Evolutionary conservation across 2,888 invertebrate genomes (phyloP), one percentile per base, ranked within the genome.

Genomic region (Drosophila nigritarsus): DNA sequence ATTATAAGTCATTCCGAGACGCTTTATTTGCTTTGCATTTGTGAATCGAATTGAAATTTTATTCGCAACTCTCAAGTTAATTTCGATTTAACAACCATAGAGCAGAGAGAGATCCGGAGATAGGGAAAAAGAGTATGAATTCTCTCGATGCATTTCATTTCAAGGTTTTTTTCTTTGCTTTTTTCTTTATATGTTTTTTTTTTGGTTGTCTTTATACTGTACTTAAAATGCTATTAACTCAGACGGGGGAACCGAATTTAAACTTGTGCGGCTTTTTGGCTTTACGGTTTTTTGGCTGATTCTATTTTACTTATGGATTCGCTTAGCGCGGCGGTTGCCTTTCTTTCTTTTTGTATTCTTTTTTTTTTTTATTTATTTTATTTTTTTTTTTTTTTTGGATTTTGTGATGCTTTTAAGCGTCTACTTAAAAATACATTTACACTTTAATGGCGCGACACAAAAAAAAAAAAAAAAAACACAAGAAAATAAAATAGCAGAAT

Each of bases 391-490:
- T 34, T 11, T 15, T 38, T 15, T 20, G 45, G 9, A 11, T 48
- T 63, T 61, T 60, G 20, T 45, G 32, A 20, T 40, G 62, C 42
- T 49, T 67, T 75, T 78, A 75, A 72, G 73, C 73, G 72, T 79
- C 87, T 87, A 89, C 89, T 87, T 87, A 87, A 87, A 87, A 89
- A 89, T 80, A 87, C 89, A 87, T 87, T 89, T 87, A 89, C 88
- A 87, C 89, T 83, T 88, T 89, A 86, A 86, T 86, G 89, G 86
- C 75, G 78, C 69, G 73, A 67, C 65, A 64, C 61, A 59, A 36
- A 67, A 65, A 45, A 59, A 32, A 50, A 55, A 7, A 42, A 51
- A 56, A 48, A 29, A 32, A 45, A 20, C 2, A 45, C 45, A 24
- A 24, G 8, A 48, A 30, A 40, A 32, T 24, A 30, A 49, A 42